Evolutionary conservation across 2,113 vertebrate genomes (phyloP).

Genomic region (Eulemur rufifrons): DNA sequence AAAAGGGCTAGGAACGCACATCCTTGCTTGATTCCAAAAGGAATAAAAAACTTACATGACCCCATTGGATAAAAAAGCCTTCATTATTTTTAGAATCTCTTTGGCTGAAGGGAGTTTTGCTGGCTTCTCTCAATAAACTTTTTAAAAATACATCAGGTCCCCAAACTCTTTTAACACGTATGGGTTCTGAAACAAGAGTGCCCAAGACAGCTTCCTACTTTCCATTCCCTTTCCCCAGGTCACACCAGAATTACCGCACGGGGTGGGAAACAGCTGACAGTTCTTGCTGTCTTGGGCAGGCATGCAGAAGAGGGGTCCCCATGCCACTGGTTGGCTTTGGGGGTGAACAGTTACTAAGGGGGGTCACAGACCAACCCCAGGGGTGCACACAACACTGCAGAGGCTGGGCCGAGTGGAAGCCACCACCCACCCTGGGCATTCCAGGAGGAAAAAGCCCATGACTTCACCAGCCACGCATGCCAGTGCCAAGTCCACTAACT

Average conservation of each 20-base stretch:
- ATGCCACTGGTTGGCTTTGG: neutral
- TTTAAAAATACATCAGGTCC: neutral
- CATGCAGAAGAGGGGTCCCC: too few relatives aligned
- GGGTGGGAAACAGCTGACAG: neutral
- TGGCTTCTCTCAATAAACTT: slow-evolving; percentile 39
- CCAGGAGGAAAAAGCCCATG: neutral
- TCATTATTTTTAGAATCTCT: slow-evolving; percentile 49
- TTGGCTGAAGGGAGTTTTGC: neutral
- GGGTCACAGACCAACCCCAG: neutral
- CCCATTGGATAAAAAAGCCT: slow-evolving; percentile 29
- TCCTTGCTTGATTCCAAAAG: slow-evolving; percentile 49
- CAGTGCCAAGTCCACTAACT: neutral
- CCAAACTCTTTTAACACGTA: neutral
- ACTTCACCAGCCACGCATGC: too few relatives aligned
- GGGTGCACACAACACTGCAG: fast-evolving
- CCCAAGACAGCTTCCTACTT: neutral
- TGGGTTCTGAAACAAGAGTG: neutral
- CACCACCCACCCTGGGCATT: neutral
- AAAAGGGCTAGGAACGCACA: slow-evolving; percentile 3
- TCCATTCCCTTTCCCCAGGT: neutral
- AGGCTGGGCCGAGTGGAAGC: neutral
- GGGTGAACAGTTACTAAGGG: neutral
- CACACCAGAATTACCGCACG: neutral
- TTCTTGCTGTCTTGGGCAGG: neutral
- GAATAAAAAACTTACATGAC: slow-evolving; percentile 54